Conservation (phyloP, 2,888 invertebrate species). For the Meghimatium bilineatum region DNA sequence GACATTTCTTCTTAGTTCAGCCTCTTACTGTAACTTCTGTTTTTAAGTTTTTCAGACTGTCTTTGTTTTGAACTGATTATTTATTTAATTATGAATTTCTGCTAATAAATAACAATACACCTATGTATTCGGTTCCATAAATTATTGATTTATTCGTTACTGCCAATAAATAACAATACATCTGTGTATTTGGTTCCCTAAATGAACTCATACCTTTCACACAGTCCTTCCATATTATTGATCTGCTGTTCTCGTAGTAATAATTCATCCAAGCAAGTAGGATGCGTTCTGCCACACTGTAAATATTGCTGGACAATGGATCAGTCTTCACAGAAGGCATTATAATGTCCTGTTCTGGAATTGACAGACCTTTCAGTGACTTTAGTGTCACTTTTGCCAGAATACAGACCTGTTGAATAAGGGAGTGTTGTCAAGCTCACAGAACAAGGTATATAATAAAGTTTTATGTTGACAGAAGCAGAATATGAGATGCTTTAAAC, state of each 20-base stretch:
- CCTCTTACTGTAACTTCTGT: no score
- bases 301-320: slow-evolving; percentile 76
- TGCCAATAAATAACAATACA: no score
- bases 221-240: slow-evolving; percentile 71
- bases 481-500: no score
- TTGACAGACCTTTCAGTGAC: slow-evolving; percentile 66
- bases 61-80: no score
- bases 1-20: no score
- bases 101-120: no score
- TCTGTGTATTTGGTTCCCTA: background rate
- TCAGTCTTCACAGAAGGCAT: slow-evolving; percentile 74
- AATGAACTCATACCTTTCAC: slow-evolving; percentile 61
- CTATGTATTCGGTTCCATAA: no score
- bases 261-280: slow-evolving; percentile 77
- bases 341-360: slow-evolving; percentile 64
- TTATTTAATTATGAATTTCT: no score
- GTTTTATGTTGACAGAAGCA: no score
- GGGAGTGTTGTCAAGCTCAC: background rate
- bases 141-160: no score
- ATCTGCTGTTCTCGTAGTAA: slow-evolving; percentile 75
- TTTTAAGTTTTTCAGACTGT: no score
- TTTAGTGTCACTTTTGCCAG: slow-evolving; percentile 74
- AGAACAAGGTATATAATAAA: background rate
- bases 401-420: slow-evolving; percentile 67
- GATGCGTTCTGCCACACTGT: slow-evolving; percentile 75